Conservation (phyloP, 2,888 invertebrate species). For the Seira musarum region DNA sequence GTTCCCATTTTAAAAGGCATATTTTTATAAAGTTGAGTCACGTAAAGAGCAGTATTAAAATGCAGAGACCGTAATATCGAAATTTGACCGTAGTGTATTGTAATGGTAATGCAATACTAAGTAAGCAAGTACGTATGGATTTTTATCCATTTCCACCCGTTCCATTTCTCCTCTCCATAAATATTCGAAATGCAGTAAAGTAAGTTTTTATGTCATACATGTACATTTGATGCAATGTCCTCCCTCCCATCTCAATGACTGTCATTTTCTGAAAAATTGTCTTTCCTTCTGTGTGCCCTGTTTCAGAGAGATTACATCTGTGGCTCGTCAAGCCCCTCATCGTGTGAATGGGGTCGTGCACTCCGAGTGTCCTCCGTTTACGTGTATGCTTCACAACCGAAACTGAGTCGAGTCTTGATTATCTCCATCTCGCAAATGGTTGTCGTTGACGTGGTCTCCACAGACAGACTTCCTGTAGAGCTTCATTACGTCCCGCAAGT, state of each 20-base stretch:
- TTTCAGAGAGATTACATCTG: constrained; percentile 60
- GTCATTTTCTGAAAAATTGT: too few species aligned
- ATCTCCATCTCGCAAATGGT: constrained; percentile 82
- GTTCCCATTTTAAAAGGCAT: too few species aligned
- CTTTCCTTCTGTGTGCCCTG: background rate
- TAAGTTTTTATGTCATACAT: constrained; percentile 32
- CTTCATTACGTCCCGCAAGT: constrained; percentile 80
- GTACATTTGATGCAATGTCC: constrained; percentile 40
- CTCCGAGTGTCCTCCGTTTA: constrained; percentile 81
- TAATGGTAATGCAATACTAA: too few species aligned
- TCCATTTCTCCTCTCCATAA: too few species aligned
- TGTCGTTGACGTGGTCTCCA: constrained; percentile 80
- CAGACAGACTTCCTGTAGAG: constrained; percentile 81
- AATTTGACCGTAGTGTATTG: too few species aligned
- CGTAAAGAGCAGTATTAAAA: too few species aligned
- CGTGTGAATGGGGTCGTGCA: constrained; percentile 83
- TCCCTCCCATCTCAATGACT: background rate
- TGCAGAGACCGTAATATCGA: too few species aligned
- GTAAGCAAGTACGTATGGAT: too few species aligned
- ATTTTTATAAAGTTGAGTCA: too few species aligned
- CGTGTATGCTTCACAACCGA: constrained; percentile 82
- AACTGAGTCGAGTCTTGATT: constrained; percentile 80
- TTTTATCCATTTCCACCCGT: too few species aligned
- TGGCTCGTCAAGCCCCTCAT: constrained; percentile 53
- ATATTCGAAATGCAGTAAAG: too few species aligned